Conservation (phyloP, 2,113 vertebrate species). For the Mixornis gularis region DNA sequence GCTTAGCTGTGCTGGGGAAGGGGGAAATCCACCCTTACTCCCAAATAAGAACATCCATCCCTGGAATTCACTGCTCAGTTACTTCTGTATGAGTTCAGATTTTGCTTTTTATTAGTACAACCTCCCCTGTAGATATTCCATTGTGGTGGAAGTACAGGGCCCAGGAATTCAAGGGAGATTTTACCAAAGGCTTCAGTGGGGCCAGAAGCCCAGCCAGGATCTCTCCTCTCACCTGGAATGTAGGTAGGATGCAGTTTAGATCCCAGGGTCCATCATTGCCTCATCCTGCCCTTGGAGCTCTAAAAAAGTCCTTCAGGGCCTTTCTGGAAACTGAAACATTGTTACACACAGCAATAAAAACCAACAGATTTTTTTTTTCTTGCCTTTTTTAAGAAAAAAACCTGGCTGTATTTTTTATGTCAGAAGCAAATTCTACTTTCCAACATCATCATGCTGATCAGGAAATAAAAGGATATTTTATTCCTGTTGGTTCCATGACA, state of each 20-base stretch:
- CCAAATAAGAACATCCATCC: background rate
- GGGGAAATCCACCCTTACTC: background rate
- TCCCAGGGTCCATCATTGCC: background rate
- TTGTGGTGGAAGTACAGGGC: background rate
- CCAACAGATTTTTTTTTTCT: background rate
- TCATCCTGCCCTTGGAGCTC: background rate
- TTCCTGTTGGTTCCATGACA: background rate
- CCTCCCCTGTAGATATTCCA: background rate
- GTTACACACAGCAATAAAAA: background rate
- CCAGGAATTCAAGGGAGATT: background rate
- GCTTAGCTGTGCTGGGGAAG: background rate
- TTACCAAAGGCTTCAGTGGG: background rate
- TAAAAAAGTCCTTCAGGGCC: background rate
- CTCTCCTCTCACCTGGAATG: background rate
- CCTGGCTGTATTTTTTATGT: background rate
- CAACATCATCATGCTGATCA: background rate
- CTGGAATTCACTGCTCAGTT: background rate
- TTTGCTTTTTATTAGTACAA: background rate
- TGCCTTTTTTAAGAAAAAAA: background rate
- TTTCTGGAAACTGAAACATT: background rate
- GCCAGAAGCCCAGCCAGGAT: background rate
- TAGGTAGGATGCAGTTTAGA: background rate
- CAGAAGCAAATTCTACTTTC: background rate
- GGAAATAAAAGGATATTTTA: background rate
- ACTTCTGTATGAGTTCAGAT: fast-evolving